These are phyloP conservation scores for Drosophila macrospina DNA, from an alignment of 2,888 invertebrate genomes.

Conservation along the genomic window DNA sequence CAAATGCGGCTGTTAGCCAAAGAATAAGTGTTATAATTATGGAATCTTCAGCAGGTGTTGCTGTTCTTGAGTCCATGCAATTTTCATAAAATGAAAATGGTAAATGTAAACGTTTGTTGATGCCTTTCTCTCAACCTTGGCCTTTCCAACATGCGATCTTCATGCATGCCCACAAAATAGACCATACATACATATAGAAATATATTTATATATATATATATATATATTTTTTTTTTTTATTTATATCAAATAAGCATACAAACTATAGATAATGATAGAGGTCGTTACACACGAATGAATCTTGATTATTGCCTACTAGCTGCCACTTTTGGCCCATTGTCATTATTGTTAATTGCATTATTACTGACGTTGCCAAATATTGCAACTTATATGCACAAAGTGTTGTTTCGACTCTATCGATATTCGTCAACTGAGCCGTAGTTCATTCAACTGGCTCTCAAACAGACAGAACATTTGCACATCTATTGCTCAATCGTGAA, in stretches of 20 bases:
- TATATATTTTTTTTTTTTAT: no score
- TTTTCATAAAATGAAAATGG: constrained; percentile 16
- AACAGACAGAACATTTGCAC: constrained; percentile 16
- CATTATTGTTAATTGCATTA: constrained; percentile 41
- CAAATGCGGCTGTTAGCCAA: neutral
- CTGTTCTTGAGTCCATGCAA: constrained; percentile 28
- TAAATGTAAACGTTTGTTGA: constrained; percentile 7
- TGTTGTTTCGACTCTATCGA: constrained; percentile 24
- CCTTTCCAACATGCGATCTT: constrained; percentile 21
- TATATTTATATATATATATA: constrained; percentile 11
- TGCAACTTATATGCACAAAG: constrained; percentile 35
- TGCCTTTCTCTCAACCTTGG: neutral
- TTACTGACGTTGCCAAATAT: constrained; percentile 21
- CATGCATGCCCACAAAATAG: constrained; percentile 20
- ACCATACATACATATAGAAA: constrained; percentile 6
- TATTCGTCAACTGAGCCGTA: constrained; percentile 23
- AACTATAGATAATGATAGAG: constrained; percentile 19
- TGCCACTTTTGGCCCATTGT: constrained; percentile 47
- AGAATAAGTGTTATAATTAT: constrained; percentile 31
- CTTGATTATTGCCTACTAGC: constrained; percentile 36
- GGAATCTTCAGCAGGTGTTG: constrained; percentile 62
- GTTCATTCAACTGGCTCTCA: constrained; percentile 54
- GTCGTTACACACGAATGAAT: constrained; percentile 56
- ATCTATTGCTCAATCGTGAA: constrained; percentile 14
- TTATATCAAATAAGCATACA: constrained; percentile 16